Conservation (phyloP, 2,888 invertebrate genomes). For the Steinernema carpocapsae region DNA sequence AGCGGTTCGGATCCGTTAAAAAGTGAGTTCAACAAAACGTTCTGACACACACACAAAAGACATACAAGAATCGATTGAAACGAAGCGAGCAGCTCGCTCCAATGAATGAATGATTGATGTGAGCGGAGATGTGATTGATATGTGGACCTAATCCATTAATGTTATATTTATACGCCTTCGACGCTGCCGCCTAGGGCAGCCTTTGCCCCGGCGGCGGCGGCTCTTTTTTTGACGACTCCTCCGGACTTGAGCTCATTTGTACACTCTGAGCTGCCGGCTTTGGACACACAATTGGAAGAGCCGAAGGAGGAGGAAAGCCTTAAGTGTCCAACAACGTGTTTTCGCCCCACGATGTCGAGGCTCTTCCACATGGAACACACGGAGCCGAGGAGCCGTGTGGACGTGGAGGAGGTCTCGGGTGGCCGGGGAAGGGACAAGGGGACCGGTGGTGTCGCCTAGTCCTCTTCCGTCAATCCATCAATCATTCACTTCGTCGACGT, state of each 20-base stretch:
- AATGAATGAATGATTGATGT: conserved; percentile 34
- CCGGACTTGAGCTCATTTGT: conserved; percentile 1
- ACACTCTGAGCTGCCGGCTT: not conserved
- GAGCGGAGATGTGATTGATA: conserved; percentile 35
- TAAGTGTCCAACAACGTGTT: not conserved
- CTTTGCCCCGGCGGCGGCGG: too few species aligned
- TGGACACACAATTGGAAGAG: too few species aligned
- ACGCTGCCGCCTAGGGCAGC: conserved; percentile 5
- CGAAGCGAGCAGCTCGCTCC: conserved; percentile 30
- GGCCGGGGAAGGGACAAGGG: not conserved
- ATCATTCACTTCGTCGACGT: conserved; percentile 21
- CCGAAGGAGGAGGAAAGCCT: not conserved
- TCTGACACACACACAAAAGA: not conserved
- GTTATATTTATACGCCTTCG: conserved; percentile 30
- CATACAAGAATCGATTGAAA: conserved; percentile 13
- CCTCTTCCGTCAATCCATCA: conserved; percentile 34
- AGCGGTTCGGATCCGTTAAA: conserved; percentile 25
- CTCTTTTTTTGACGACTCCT: too few species aligned
- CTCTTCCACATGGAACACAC: too few species aligned
- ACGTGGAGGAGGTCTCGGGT: not conserved
- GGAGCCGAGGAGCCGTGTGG: too few species aligned
- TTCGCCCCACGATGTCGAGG: too few species aligned
- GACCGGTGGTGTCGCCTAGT: conserved; percentile 32
- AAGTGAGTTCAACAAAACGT: conserved; percentile 34
- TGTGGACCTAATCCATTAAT: conserved; percentile 35